Conservation (phyloP, 2,888 invertebrate genomes). For the Phengaris arion region DNA sequence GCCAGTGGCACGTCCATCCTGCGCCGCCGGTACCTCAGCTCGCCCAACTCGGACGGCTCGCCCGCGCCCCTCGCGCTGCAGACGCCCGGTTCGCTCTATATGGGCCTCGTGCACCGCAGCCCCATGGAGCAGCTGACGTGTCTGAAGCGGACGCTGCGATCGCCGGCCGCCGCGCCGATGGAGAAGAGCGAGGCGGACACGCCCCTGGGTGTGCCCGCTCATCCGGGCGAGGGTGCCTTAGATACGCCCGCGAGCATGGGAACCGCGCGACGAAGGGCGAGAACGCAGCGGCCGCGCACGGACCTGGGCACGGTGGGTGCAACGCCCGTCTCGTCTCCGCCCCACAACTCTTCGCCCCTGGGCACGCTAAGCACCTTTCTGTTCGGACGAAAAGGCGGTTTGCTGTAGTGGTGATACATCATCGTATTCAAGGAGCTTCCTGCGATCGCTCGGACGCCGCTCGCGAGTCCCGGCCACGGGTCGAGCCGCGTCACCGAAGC, state of each 20-base stretch:
- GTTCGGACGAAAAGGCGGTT: conserved; percentile 92
- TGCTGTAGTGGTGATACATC: conserved; percentile 65
- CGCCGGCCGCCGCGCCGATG: conserved; percentile 61
- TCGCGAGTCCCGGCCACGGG: conserved; percentile 33
- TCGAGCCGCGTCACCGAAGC: conserved; percentile 37
- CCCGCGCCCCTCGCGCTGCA: conserved; percentile 82
- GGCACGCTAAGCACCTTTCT: conserved; percentile 89
- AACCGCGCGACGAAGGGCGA: conserved; percentile 52
- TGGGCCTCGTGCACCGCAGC: conserved; percentile 83
- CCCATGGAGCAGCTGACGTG: conserved; percentile 90
- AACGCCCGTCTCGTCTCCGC: conserved; percentile 47
- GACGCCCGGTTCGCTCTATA: conserved; percentile 79
- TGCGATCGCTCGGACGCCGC: conserved; percentile 37
- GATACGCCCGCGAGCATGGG: conserved; percentile 53
- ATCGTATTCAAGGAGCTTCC: conserved; percentile 32
- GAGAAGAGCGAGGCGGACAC: conserved; percentile 51
- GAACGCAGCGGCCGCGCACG: conserved; percentile 65
- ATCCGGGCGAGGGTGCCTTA: conserved; percentile 80
- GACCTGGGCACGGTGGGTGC: conserved; percentile 67
- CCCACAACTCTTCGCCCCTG: conserved; percentile 69
- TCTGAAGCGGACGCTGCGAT: conserved; percentile 77
- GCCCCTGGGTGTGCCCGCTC: conserved; percentile 80
- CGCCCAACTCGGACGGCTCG: conserved; percentile 79
- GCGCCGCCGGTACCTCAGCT: conserved; percentile 76
- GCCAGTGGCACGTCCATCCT: conserved; percentile 72